Base-by-base conservation (phyloP, 2,113 vertebrate genomes). In the Daboia siamensis region DNA sequence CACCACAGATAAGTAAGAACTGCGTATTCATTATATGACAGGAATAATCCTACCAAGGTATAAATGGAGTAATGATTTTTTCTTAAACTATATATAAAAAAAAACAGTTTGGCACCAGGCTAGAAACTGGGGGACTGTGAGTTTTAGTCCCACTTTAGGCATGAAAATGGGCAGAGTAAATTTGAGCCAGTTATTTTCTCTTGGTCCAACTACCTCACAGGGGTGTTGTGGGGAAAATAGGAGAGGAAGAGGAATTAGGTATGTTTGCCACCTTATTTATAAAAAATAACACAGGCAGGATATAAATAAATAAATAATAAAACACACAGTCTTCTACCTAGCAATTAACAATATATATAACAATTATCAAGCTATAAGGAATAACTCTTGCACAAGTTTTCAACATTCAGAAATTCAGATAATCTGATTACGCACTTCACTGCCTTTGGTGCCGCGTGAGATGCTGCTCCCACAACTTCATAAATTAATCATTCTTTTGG, bases 401-500 rank as follows among this genome's bases (percentile, higher is more conserved):
- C 80, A 44, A 12, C 90, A 90, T 86, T 90, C 92, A 93, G 74
- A 69, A 23, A 90, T 90, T 96, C 44, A 94, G 44, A 56, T 91
- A 48, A 17, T 93, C 21, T 80, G 21, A 57, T 94, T 0, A 80
- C 59, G 74, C 33, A n/a, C 4, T 51, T 74, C 51, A 44, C 24
- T 86, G 8, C 55, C 88, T 64, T 86, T 87, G 91, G 88, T 7
- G 0, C 4, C 86, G 51, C 9, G 57, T 39, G 0, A 88, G 12
- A 33, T 52, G 54, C 8, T 87, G 8, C 54, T 88, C 33, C 17
- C 23, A 55, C 46, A 2, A 56, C 90, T 88, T 92, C 85, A 39
- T 59, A 86, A 93, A 92, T 44, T 90, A 91, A 90, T 33, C 7
- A 51, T 89, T 94, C 51, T 23, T 91, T 93, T 88, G 0, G 93